Evolutionary conservation across 2,113 vertebrate genomes (phyloP).

Genomic region (Cinclus cinclus): DNA sequence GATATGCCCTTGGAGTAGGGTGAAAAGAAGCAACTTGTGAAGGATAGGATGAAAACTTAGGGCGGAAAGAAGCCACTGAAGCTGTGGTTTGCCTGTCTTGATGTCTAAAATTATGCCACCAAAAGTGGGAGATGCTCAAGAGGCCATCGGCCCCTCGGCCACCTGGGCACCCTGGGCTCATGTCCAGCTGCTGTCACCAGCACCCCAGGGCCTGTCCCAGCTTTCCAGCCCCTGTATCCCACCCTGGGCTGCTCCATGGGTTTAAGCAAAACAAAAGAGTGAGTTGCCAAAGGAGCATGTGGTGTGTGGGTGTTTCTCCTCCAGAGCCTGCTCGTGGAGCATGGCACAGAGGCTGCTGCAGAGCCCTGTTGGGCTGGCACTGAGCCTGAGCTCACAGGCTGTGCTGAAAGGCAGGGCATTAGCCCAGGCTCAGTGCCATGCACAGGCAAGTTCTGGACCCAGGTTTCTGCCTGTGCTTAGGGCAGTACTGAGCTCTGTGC

Average conservation of each 20-base stretch:
- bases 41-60: background rate
- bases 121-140: background rate
- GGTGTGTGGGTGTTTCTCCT: background rate
- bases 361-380: background rate
- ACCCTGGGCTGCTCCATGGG: background rate
- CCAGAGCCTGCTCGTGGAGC: background rate
- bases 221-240: background rate
- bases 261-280: background rate
- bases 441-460: background rate
- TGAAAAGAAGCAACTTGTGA: background rate
- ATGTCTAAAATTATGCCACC: background rate
- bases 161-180: background rate
- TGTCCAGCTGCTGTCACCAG: background rate
- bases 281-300: background rate
- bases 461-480: background rate
- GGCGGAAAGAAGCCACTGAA: background rate
- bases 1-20: background rate
- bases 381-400: background rate
- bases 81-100: background rate
- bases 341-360: fast-evolving
- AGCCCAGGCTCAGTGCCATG: background rate
- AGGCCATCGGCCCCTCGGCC: no score
- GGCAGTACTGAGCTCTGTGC: background rate
- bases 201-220: background rate
- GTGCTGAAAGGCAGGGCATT: background rate